Conservation (phyloP, 35 echinoderm and acorn worm species). For the Chiridota heheva region DNA sequence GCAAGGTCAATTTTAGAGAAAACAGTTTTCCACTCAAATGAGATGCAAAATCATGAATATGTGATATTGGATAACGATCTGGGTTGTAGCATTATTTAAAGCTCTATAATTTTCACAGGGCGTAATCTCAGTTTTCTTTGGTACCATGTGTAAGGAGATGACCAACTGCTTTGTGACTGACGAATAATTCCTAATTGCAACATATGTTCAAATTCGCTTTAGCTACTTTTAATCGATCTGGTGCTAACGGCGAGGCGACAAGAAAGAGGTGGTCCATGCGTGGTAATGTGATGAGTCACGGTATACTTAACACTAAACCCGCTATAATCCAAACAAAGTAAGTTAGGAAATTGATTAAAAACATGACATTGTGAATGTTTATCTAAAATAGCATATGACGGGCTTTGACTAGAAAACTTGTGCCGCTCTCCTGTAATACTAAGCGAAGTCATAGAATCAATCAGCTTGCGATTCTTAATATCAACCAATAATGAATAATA, state of each 20-base stretch:
- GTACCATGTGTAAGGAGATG: constrained; percentile 39
- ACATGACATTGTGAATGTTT: neutral
- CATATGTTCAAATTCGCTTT: constrained; percentile 53
- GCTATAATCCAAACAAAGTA: constrained; percentile 2
- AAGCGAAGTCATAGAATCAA: too few species aligned
- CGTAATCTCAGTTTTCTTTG: constrained; percentile 21
- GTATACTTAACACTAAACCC: constrained; percentile 20
- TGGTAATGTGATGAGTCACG: constrained; percentile 41
- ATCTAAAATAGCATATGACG: too few species aligned
- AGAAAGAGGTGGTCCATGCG: constrained; percentile 22
- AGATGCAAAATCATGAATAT: too few species aligned
- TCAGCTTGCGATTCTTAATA: too few species aligned
- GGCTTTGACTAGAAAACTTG: neutral
- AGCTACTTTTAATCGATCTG: constrained; percentile 10
- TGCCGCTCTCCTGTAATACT: neutral
- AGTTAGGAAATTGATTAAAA: neutral
- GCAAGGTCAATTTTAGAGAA: too few species aligned
- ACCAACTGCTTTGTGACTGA: too few species aligned
- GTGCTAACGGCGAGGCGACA: too few species aligned
- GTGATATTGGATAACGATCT: constrained; percentile 41
- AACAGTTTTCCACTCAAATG: too few species aligned
- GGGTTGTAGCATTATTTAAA: neutral
- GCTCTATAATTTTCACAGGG: constrained; percentile 42
- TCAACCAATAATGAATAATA: too few species aligned
- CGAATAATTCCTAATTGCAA: too few species aligned